Base-by-base conservation (phyloP, 2,113 vertebrate species). In the Boleophthalmus pectinirostris region DNA sequence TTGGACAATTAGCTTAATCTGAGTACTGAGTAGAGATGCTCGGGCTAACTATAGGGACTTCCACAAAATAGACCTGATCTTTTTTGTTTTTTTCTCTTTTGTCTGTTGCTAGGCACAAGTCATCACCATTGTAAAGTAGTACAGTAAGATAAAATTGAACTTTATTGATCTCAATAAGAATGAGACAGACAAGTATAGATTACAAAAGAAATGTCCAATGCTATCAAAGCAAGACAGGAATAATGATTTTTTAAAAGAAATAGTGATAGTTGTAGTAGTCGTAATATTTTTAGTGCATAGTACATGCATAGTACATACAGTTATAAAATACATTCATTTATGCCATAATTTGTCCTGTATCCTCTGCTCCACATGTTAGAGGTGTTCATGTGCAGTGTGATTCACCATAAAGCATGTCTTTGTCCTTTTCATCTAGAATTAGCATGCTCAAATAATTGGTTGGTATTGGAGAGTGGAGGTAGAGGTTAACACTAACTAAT, bases 401-500 rank as follows among this genome's bases (percentile, higher is more conserved):
- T 16, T 57, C 20, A 21, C 20, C 57, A 46, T 18, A 43, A 73
- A 21, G n/a, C 14, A 79, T 6, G 63, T 67, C 45, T 65, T 58
- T 72, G 43, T 66, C 67, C 70, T 47, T 51, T 23, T n/a, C 61
- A 71, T 80, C 20, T 61, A 53, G 60, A 70, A 49, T 72, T 49
- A 57, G 18, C 21, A 7, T 68, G 24, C 24, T 65, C 25, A 29
- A n/a, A 70, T 38, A 80, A 60, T 66, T 29, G n/a, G 20, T 61
- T 71, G 18, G 21, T 53, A 69, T 49, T 68, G 67, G 5, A 70
- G 21, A 75, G 58, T 66, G 23, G 75, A 83, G 77, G 61, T 72
- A 58, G 66, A 86, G 79, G 82, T 73, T 79, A 86, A 71, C 73
- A 69, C 64, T 82, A 80, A 85, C 77, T 81, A 75, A 79, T 66